A percentile compares a stretch with the other conserved stretches of the same genome.
Conservation (phyloP, 2,888 invertebrate species). For the Entomobrya proxima region DNA sequence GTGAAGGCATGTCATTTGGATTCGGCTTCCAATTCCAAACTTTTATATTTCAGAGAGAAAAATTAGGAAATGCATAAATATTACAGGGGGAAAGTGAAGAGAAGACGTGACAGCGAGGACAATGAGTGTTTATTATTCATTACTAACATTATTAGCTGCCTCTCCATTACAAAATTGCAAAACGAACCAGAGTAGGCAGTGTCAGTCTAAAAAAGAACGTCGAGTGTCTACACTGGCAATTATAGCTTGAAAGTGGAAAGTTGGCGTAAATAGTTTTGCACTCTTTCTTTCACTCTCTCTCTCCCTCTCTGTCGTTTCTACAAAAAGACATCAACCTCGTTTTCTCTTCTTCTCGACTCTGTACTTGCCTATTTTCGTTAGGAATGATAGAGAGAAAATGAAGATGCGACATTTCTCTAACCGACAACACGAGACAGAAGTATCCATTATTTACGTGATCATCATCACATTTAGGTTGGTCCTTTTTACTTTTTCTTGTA, state of each 20-base stretch:
- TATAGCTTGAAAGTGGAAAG: not conserved
- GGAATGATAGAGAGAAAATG: not conserved
- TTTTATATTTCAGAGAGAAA: too few species aligned
- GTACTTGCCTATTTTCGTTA: not conserved
- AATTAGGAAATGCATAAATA: not conserved
- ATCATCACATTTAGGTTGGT: slow-evolving; percentile 10
- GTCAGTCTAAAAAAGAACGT: not conserved
- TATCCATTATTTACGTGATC: slow-evolving; percentile 36
- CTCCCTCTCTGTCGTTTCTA: too few species aligned
- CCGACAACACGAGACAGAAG: slow-evolving; percentile 24
- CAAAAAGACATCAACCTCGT: not conserved
- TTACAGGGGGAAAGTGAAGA: not conserved
- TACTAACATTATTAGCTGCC: not conserved
- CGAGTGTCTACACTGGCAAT: not conserved
- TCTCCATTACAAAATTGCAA: not conserved
- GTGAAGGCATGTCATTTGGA: not conserved
- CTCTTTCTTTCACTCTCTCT: too few species aligned
- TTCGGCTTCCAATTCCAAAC: not conserved
- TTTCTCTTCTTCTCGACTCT: not conserved
- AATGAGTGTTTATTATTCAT: slow-evolving; percentile 19
- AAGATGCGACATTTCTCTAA: not conserved
- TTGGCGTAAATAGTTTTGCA: not conserved
- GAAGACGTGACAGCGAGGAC: not conserved
- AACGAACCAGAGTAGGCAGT: not conserved
- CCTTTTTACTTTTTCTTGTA: not conserved